Conservation (phyloP, 92 coral and sea anemone species). For the Phenganax subtilis region DNA sequence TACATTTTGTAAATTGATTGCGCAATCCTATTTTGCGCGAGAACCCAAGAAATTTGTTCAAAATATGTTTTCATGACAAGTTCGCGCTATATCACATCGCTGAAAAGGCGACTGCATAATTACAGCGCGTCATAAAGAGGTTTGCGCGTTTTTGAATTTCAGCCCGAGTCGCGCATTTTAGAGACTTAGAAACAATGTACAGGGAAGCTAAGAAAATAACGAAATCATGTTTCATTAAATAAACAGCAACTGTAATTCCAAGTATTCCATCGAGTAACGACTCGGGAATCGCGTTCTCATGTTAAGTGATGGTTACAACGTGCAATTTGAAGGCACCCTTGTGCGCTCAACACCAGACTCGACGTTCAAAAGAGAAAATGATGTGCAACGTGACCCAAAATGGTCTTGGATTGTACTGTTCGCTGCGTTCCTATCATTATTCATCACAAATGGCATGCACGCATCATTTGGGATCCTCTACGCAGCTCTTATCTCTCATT, state of each 20-base stretch:
- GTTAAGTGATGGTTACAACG: conserved; percentile 30
- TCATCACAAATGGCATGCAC: conserved; percentile 32
- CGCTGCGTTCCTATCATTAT: conserved; percentile 28
- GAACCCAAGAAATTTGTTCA: background rate
- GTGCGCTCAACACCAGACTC: conserved; percentile 2
- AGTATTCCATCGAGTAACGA: background rate
- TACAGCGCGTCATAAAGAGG: background rate
- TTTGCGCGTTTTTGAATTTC: background rate
- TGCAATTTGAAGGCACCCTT: conserved; percentile 19
- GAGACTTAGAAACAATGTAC: background rate
- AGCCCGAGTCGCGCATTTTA: background rate
- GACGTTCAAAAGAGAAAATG: background rate
- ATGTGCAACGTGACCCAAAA: conserved; percentile 20
- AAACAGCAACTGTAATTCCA: no score
- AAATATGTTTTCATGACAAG: background rate
- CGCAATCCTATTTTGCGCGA: background rate
- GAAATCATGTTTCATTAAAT: background rate
- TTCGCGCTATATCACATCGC: no score
- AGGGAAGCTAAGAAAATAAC: background rate
- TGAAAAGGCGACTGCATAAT: background rate
- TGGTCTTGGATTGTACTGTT: conserved; percentile 33
- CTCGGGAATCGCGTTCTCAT: background rate
- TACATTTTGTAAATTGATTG: conserved; percentile 8
- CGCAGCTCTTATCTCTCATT: conserved; percentile 35
- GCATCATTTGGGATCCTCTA: conserved; percentile 36